Base-by-base conservation (phyloP, 2,888 invertebrate genomes). In the Agrochola macilenta region DNA sequence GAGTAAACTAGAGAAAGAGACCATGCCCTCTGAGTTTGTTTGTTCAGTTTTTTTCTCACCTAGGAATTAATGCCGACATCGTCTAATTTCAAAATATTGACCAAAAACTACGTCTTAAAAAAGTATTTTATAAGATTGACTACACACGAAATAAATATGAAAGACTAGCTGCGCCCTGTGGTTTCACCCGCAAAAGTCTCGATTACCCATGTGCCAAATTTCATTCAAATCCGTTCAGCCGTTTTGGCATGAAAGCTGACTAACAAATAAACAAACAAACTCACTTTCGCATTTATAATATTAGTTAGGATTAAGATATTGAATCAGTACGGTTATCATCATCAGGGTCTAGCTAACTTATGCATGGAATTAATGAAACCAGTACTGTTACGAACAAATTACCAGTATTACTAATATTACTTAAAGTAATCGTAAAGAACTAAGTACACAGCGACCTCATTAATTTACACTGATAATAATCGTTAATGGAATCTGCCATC, bases 381-480 rank as follows among this genome's bases (percentile, higher is more conserved):
- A 69, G 78, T 70, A 57, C 70, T 63, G n/a, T 49, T 71, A 78
- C 20, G 35, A 70, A 70, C 70, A 17, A 78, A 63, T 63, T 63
- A 49, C 54, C 35, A 57, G 35, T 57, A 63, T 78, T 61, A 78
- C 70, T 39, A 49, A 70, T 57, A 78, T 69, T 54, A 46, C 61
- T 69, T 35, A 30, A 30, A 77, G 23, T 49, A 63, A 57, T 70
- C 54, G 26, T 11, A 46, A 4, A 76, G 54, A 65, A 30, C 35
- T 43, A 43, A 63, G 57, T 64, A 57, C 26, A 49, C 57, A 65
- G 39, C 17, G 20, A 65, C 49, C 76, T 65, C 49, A 49, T n/a
- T n/a, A n/a, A n/a, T 76, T 49, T 26, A 39, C 49, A 26, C 23
- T 35, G 63, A 64, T 76, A 26, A 23, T 70, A 52, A 72, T 68